Evolutionary conservation across 2,888 invertebrate genomes (phyloP).

Genomic region (Leucania comma): DNA sequence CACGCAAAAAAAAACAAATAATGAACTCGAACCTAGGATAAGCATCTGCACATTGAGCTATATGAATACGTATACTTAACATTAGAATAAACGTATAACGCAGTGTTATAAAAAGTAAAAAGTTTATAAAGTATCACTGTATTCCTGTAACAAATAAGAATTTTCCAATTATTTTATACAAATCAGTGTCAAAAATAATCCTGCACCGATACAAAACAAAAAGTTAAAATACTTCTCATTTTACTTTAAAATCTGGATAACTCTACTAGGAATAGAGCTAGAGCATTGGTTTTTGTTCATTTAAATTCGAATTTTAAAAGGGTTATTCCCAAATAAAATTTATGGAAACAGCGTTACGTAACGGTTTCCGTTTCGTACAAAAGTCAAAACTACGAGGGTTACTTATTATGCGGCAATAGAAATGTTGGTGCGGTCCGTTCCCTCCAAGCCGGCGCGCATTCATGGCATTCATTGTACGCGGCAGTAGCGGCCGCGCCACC

Average conservation of each 20-base stretch:
- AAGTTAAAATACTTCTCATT: neutral
- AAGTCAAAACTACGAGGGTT: slow-evolving; percentile 86
- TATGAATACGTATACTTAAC: neutral
- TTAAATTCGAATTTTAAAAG: slow-evolving; percentile 41
- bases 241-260: neutral
- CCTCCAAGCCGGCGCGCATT: slow-evolving; percentile 80
- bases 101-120: neutral
- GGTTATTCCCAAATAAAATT: slow-evolving; percentile 70
- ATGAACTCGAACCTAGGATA: neutral
- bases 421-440: slow-evolving; percentile 79
- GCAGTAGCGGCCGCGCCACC: slow-evolving; percentile 87
- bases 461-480: slow-evolving; percentile 87
- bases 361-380: slow-evolving; percentile 86
- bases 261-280: slow-evolving; percentile 15
- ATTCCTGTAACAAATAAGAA: neutral
- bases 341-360: slow-evolving; percentile 83
- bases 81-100: too few species aligned
- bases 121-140: neutral
- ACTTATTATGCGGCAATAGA: slow-evolving; percentile 87
- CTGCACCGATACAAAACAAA: too few species aligned
- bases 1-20: neutral
- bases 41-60: neutral
- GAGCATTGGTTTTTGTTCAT: slow-evolving; percentile 6
- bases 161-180: neutral
- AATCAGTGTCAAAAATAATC: neutral